Percentiles rank a stretch among this genome's conserved stretches.
Conservation (phyloP, 2,797 vertebrate species). For the Microctenopoma lineatum region DNA sequence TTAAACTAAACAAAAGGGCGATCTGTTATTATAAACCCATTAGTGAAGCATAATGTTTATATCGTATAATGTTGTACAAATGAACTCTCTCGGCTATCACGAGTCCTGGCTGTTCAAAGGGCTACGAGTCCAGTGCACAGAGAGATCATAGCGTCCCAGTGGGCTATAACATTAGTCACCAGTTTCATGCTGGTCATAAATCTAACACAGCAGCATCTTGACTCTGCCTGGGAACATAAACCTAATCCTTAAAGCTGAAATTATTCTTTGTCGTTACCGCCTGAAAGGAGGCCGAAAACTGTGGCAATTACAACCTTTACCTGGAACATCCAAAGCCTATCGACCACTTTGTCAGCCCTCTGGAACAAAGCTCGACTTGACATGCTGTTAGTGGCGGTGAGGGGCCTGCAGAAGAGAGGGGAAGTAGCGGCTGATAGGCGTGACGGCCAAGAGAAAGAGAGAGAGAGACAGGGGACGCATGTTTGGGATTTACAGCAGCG, state of each 20-base stretch:
- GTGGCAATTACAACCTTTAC: conserved; percentile 61
- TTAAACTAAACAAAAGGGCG: neutral
- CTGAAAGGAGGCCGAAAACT: conserved; percentile 65
- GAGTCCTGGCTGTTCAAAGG: conserved; percentile 37
- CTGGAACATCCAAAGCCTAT: conserved; percentile 69
- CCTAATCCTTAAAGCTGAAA: conserved; percentile 61
- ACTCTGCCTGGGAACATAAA: conserved; percentile 51
- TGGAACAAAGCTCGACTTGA: conserved; percentile 75
- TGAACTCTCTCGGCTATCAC: neutral
- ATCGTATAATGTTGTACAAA: neutral
- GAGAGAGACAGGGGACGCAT: conserved; percentile 60
- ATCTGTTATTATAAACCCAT: neutral
- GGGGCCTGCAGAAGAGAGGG: conserved; percentile 50
- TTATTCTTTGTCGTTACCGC: conserved; percentile 62
- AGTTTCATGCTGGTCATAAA: conserved; percentile 66
- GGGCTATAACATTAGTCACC: conserved; percentile 64
- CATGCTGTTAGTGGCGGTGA: conserved; percentile 70
- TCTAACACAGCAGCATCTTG: conserved; percentile 49
- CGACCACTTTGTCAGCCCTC: conserved; percentile 75
- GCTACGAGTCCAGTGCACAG: conserved; percentile 53
- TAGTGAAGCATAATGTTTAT: neutral
- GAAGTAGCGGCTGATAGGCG: conserved; percentile 67
- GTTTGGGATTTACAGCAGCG: conserved; percentile 77
- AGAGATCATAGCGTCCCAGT: conserved; percentile 61
- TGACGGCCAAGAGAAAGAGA: conserved; percentile 62